Base-by-base conservation (phyloP, 2,888 invertebrate genomes). In the Thecocarcelia acutangulata region DNA sequence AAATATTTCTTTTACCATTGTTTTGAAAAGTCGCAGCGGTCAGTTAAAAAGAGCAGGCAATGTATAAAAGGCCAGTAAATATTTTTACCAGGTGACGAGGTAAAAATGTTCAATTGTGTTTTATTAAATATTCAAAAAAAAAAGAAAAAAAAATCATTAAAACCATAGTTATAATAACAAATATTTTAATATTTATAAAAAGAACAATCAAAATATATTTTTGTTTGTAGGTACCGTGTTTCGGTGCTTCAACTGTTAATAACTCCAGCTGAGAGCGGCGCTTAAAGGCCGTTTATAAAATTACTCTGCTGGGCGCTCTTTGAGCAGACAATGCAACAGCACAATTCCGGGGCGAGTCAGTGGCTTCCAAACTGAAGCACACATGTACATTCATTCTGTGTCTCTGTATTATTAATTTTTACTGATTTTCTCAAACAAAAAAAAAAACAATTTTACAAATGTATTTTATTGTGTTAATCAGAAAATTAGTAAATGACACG, bases 401-500 rank as follows among this genome's bases (percentile, higher is more conserved):
- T 59, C 42, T 11, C 42, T 46, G 21, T 54, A 66, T 66, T 37
- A 48, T 73, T 59, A 46, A 46, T 75, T 75, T 58, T 68, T 33
- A 63, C 11, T 12, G 42, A 46, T 50, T 44, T 56, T 11, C 48
- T 54, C 58, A 11, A n/a, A 50, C 3, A 56, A 21, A 17, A 72
- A 15, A 19, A 50, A 54, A 19, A 21, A 37, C 19, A n/a, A 33
- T 66, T 50, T 40, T 52, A 69, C 58, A 70, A 80, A 42, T 81
- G 24, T 68, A 72, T 63, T 82, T 61, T 70, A 82, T 82, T 82
- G 82, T 82, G 82, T 85, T 85, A 85, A 85, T 87, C 86, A 88
- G 85, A 86, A 88, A 88, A 89, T 89, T 89, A 89, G 89, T 89
- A 87, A 88, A 88, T 89, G 89, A 89, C 88, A 85, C 85, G 85